phyloP scores from a whole-genome alignment of 2,113 vertebrate genomes.

The Aspiorhynchus laticeps region DNA sequence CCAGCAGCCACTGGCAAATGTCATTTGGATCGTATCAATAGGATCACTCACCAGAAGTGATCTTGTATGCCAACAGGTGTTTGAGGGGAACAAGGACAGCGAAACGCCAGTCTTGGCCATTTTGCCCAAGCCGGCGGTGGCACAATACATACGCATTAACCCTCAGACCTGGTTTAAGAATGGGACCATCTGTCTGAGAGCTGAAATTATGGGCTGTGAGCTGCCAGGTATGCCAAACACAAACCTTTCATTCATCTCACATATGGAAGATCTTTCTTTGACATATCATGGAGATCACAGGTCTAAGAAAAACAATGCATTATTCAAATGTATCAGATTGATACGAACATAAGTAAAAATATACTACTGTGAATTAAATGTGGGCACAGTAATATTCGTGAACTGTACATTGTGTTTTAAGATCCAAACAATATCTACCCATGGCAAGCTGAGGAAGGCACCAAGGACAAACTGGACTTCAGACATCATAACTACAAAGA shows the following conservation, averaged over 20 bases:
- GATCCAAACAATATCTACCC: constrained; percentile 81
- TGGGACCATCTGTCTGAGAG: constrained; percentile 89
- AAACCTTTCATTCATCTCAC: neutral
- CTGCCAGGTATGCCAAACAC: constrained; percentile 75
- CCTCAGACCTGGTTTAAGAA: constrained; percentile 90
- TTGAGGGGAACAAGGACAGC: constrained; percentile 86
- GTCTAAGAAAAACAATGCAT: neutral
- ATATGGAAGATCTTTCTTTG: neutral
- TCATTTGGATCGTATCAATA: constrained; percentile 19
- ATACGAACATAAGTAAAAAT: neutral
- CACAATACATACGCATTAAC: constrained; percentile 88
- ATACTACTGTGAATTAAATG: neutral
- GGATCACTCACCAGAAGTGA: neutral
- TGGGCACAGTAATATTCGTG: neutral
- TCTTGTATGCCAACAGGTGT: constrained; percentile 75
- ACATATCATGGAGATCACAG: neutral
- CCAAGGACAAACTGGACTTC: constrained; percentile 86
- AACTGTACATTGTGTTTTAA: constrained; percentile 55
- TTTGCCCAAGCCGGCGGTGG: constrained; percentile 80
- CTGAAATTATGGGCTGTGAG: constrained; percentile 89
- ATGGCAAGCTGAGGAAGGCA: constrained; percentile 75
- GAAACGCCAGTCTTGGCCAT: constrained; percentile 85
- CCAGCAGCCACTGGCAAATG: constrained; percentile 20
- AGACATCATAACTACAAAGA: constrained; percentile 94
- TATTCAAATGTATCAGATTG: too few species aligned